Percentiles rank a stretch among this genome's conserved stretches.
Conservation (phyloP, 2,797 vertebrate genomes). For the Myotis findleyi region DNA sequence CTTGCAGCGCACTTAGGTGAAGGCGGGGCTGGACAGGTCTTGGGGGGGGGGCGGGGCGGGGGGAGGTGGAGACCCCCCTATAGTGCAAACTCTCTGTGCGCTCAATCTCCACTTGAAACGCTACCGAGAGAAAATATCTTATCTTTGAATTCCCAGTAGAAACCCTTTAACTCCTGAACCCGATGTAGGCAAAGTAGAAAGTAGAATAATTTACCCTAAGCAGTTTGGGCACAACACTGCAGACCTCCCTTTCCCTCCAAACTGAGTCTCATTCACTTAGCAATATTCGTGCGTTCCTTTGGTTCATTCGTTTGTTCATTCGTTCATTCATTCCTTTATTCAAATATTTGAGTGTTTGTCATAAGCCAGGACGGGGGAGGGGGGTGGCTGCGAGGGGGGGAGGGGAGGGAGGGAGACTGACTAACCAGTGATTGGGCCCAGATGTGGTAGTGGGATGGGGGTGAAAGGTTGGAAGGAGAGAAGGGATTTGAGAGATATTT, state of each 20-base stretch:
- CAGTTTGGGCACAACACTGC: neutral
- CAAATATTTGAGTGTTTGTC: neutral
- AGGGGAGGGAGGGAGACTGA: neutral
- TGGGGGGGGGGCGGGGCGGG: too few relatives aligned
- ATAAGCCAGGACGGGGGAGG: neutral
- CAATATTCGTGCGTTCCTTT: neutral
- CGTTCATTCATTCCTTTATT: neutral
- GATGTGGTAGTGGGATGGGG: too few relatives aligned
- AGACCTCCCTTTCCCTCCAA: neutral
- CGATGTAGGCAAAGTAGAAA: neutral
- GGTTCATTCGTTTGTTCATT: neutral
- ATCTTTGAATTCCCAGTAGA: neutral
- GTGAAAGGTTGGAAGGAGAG: neutral
- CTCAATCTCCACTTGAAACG: neutral
- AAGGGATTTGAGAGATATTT: neutral
- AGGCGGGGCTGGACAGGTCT: neutral
- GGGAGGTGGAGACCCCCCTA: neutral
- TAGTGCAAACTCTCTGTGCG: neutral
- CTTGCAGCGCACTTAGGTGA: neutral
- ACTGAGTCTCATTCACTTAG: neutral
- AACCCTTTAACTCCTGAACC: neutral
- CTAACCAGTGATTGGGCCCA: neutral
- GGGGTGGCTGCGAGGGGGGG: neutral
- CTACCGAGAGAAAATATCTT: neutral
- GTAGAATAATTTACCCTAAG: conserved; percentile 18